Conservation (phyloP, 2,797 vertebrate species). For the Phaenicophaeus curvirostris region DNA sequence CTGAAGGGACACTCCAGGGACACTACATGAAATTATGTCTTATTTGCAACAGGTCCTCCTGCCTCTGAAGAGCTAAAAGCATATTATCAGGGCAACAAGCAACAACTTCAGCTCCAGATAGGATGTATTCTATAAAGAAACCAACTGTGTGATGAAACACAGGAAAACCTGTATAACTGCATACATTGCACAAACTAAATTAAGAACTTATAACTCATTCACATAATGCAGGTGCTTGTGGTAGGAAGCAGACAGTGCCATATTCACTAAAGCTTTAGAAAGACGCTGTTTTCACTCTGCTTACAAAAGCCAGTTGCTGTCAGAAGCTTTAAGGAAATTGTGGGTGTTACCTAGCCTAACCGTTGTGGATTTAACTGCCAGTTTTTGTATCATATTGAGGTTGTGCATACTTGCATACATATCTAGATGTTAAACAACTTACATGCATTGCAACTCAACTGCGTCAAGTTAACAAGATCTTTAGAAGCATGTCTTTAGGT, state of each 20-base stretch:
- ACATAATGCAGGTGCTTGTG: neutral
- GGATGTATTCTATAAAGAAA: neutral
- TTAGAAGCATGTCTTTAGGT: neutral
- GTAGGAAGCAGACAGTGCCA: neutral
- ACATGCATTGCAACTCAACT: neutral
- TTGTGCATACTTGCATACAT: neutral
- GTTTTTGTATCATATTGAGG: neutral
- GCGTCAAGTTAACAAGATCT: neutral
- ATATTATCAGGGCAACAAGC: neutral
- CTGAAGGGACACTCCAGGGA: neutral
- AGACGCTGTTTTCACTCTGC: neutral
- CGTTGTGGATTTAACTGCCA: neutral
- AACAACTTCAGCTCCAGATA: neutral
- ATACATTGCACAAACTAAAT: neutral
- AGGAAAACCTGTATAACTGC: constrained; percentile 42
- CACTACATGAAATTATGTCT: neutral
- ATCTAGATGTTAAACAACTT: neutral
- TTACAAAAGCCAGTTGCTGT: neutral
- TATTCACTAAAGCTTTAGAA: neutral
- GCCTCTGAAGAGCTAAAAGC: neutral
- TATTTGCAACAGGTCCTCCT: neutral
- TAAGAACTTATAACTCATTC: constrained; percentile 12
- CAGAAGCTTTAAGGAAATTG: neutral
- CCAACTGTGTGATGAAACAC: neutral
- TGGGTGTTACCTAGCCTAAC: neutral